Evolutionary conservation across 1,140 invertebrate species (phyloP), one percentile per base, ranked within the genome.

Genomic region (Lasioglossum albipes): DNA sequence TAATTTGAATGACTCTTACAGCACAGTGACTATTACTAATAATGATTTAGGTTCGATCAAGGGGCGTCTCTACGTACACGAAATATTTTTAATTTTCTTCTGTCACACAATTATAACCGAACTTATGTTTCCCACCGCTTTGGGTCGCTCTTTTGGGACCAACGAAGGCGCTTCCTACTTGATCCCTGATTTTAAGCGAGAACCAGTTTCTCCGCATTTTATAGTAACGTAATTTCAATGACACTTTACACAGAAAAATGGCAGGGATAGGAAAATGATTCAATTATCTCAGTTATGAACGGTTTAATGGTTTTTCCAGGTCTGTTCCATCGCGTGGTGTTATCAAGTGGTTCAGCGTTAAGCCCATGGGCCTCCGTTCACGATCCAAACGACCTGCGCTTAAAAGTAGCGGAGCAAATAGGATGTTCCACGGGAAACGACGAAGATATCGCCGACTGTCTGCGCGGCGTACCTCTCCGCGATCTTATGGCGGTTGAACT

Each of bases 341-440:
- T 99, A 62, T 94, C 98, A 86, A 98, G 97, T 85, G 98, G 98
- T 7, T 97, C 97, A 0, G 97, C 97, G 4, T 93, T 98, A 52
- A 96, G 96, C 89, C 96, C 96, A 3, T 97, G 96, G 95, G 97
- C 97, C 10, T 93, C 97, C 59, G 95, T 96, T 42, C 95, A 96
- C 64, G 96, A 97, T 89, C 95, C 97, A 1, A 95, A 96, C 69
- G 94, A 95, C 45, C 94, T 97, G 59, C 94, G 97, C 0, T 89
- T 94, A 7, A 95, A 95, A 90, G 94, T 98, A 16, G 96, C 96
- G 10, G 95, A 96, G 80, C 95, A 97, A 84, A 94, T 96, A 78
- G 94, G 95, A 27, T 97, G 96, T 86, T 88, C 93, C 66, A 83
- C 86, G 72, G 89, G 92, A 74, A 83, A 82, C 42, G 87, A 93